These are phyloP conservation scores for Eilema caniola DNA, from an alignment of 2,888 invertebrate genomes.

Conservation along the genomic window DNA sequence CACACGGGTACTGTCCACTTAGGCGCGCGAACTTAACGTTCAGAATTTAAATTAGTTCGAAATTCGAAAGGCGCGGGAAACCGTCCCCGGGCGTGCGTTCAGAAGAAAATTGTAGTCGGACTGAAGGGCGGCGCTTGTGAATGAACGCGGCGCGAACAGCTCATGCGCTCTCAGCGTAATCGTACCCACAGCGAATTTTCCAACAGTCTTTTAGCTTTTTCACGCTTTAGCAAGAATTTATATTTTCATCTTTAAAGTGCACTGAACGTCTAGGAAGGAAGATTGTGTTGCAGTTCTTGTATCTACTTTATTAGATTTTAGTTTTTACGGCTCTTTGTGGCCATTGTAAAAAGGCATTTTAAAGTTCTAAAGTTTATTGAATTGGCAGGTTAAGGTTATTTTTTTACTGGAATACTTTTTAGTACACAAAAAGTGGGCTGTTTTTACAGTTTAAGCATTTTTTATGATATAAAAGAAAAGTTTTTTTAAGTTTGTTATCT, in stretches of 20 bases:
- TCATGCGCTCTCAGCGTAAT: slow-evolving; percentile 69
- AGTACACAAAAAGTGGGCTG: background rate
- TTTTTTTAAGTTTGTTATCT: too few species aligned
- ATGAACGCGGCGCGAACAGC: slow-evolving; percentile 65
- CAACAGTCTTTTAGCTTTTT: slow-evolving; percentile 65
- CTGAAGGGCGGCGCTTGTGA: slow-evolving; percentile 77
- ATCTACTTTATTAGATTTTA: background rate
- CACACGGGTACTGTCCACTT: slow-evolving; percentile 58
- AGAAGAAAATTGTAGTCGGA: slow-evolving; percentile 72
- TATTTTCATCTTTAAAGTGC: slow-evolving; percentile 56
- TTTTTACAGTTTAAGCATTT: background rate
- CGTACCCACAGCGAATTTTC: slow-evolving; percentile 59
- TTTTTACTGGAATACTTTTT: background rate
- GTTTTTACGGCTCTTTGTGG: slow-evolving; percentile 9
- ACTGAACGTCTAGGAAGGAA: slow-evolving; percentile 48
- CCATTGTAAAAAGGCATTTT: background rate
- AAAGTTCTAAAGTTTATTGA: background rate
- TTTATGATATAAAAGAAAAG: background rate
- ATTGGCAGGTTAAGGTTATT: background rate
- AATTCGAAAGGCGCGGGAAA: slow-evolving; percentile 71
- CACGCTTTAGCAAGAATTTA: slow-evolving; percentile 58
- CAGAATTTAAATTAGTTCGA: slow-evolving; percentile 72
- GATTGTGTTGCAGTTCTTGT: slow-evolving; percentile 10
- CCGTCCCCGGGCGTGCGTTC: slow-evolving; percentile 73
- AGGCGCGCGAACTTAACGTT: slow-evolving; percentile 53